These are phyloP conservation scores for Pycnonotus jocosus DNA, from an alignment of 2,113 vertebrate species.

Conservation along the genomic window DNA sequence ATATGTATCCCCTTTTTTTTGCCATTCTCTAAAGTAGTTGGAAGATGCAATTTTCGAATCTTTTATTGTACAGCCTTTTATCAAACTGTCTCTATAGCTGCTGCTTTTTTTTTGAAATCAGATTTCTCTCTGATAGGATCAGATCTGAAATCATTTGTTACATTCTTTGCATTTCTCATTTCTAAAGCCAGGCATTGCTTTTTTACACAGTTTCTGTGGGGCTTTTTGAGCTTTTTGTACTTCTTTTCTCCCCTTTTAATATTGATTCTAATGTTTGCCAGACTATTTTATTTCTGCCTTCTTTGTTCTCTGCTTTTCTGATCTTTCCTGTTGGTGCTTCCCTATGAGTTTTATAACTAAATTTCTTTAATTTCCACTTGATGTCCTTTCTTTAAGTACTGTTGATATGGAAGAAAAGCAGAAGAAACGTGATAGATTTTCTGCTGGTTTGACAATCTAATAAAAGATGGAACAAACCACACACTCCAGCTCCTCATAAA, in stretches of 20 bases:
- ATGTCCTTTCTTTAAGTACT: neutral
- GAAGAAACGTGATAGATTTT: neutral
- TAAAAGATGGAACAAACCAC: neutral
- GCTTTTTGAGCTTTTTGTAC: neutral
- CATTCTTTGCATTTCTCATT: slow-evolving; percentile 5
- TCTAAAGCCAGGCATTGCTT: slow-evolving; percentile 3
- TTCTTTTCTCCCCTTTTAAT: neutral
- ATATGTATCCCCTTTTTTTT: neutral
- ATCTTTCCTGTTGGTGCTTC: neutral
- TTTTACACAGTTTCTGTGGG: neutral
- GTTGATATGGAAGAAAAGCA: neutral
- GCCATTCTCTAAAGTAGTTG: neutral
- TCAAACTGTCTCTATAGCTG: neutral
- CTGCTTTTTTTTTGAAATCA: neutral
- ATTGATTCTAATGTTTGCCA: neutral
- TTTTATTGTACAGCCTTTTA: neutral
- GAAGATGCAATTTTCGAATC: slow-evolving; percentile 13
- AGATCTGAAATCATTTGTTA: slow-evolving; percentile 16
- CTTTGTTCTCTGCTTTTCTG: slow-evolving; percentile 25
- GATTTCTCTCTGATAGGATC: neutral
- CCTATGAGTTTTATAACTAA: neutral
- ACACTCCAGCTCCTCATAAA: neutral
- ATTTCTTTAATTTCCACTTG: neutral
- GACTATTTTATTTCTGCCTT: neutral
- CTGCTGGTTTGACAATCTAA: neutral